Percentiles rank a stretch among this genome's conserved stretches.
These are phyloP conservation scores for Capreolus pygargus DNA, from an alignment of 2,113 vertebrate species.

Conservation along the genomic window DNA sequence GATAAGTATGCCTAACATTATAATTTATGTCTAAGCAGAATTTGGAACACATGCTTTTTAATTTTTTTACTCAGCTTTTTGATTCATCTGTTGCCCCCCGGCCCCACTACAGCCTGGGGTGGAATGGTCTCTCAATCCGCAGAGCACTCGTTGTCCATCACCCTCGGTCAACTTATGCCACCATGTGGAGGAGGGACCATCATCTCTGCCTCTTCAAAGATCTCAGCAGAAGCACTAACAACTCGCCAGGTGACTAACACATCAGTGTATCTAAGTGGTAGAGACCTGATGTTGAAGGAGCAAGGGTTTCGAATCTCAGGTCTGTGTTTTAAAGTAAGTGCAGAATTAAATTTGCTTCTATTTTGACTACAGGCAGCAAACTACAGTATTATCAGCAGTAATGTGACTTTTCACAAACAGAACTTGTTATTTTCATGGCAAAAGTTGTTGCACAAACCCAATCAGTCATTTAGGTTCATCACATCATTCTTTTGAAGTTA, in stretches of 20 bases:
- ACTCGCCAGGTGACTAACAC: fast-evolving
- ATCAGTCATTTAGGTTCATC: background rate
- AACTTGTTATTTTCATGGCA: background rate
- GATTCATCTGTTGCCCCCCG: background rate
- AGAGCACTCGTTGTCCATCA: background rate
- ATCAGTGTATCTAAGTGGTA: background rate
- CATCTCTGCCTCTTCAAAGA: background rate
- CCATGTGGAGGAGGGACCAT: background rate
- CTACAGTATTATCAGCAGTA: background rate
- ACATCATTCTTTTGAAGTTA: background rate
- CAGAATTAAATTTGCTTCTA: background rate
- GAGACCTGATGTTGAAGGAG: background rate
- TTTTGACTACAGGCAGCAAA: background rate
- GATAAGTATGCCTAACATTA: background rate
- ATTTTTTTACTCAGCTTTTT: background rate
- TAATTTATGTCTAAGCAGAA: background rate
- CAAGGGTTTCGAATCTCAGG: background rate
- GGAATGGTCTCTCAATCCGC: background rate
- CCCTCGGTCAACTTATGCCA: too few relatives aligned
- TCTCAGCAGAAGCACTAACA: background rate
- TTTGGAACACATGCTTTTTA: background rate
- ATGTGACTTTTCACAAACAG: background rate
- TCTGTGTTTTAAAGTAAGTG: background rate
- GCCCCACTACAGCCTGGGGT: background rate
- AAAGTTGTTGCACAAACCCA: background rate